These are phyloP conservation scores for Zelleria hepariella DNA, from an alignment of 2,888 invertebrate genomes.

Conservation along the genomic window DNA sequence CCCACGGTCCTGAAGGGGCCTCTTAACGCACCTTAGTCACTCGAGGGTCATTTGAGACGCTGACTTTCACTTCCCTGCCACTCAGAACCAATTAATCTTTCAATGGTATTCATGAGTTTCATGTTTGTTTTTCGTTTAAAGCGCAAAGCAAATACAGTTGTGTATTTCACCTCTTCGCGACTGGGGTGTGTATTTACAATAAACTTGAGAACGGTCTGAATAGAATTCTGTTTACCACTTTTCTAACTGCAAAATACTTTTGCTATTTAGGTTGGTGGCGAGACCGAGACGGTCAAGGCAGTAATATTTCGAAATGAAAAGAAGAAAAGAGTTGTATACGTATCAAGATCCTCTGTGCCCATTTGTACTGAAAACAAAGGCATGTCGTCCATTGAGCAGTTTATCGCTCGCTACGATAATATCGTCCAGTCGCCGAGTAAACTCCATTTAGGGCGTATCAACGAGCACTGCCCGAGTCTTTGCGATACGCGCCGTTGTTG, in stretches of 20 bases:
- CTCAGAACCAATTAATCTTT: neutral
- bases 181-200: neutral
- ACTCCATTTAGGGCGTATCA: neutral
- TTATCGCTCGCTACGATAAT: neutral
- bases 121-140: neutral
- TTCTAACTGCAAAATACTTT: neutral
- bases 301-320: neutral
- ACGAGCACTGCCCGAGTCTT: neutral
- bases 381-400: neutral
- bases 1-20: no score
- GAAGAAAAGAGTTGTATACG: neutral
- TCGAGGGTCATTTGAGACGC: constrained; percentile 16
- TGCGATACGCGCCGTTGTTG: neutral
- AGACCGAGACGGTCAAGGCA: neutral
- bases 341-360: neutral
- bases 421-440: neutral
- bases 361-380: neutral
- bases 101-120: neutral
- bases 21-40: constrained; percentile 16
- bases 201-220: neutral
- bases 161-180: neutral
- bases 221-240: neutral
- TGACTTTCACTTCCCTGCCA: constrained; percentile 7
- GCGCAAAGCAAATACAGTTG: neutral
- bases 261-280: neutral